These are phyloP conservation scores for Naso thynnoides DNA, from an alignment of 2,797 vertebrate genomes.

Conservation along the genomic window DNA sequence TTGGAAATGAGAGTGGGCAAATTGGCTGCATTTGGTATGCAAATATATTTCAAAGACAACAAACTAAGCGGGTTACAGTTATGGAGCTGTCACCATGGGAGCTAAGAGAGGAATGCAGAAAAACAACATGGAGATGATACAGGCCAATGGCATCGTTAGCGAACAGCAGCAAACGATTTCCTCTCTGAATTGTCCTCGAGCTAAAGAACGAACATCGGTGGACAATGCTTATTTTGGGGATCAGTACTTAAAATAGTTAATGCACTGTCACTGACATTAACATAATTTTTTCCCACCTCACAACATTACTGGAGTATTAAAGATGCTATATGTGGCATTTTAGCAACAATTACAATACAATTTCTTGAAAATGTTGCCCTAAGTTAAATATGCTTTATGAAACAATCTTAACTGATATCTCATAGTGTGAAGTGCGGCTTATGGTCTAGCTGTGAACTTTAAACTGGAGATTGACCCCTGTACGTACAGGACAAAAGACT, in stretches of 20 bases:
- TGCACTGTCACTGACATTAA: not conserved
- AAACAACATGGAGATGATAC: slow-evolving; percentile 31
- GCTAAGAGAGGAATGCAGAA: slow-evolving; percentile 25
- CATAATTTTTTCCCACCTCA: not conserved
- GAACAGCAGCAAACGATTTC: not conserved
- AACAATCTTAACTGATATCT: no score
- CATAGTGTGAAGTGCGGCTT: no score
- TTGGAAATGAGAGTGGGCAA: slow-evolving; percentile 48
- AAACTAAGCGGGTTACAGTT: slow-evolving; percentile 32
- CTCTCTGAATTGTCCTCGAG: not conserved
- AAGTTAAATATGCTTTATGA: no score
- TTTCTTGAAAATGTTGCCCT: no score
- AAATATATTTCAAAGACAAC: slow-evolving; percentile 48
- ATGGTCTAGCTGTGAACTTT: no score
- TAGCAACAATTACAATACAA: no score
- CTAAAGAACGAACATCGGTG: not conserved
- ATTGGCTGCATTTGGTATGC: slow-evolving; percentile 48
- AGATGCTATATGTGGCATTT: not conserved
- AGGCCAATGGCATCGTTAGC: not conserved
- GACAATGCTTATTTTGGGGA: not conserved
- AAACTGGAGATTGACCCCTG: no score
- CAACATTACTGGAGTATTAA: not conserved
- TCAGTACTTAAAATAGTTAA: not conserved
- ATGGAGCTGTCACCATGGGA: slow-evolving; percentile 42
- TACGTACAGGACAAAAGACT: no score